Evolutionary conservation across 1,140 invertebrate genomes (phyloP), one percentile per base, ranked within the genome.

Genomic region (Notospermus geniculatus): DNA sequence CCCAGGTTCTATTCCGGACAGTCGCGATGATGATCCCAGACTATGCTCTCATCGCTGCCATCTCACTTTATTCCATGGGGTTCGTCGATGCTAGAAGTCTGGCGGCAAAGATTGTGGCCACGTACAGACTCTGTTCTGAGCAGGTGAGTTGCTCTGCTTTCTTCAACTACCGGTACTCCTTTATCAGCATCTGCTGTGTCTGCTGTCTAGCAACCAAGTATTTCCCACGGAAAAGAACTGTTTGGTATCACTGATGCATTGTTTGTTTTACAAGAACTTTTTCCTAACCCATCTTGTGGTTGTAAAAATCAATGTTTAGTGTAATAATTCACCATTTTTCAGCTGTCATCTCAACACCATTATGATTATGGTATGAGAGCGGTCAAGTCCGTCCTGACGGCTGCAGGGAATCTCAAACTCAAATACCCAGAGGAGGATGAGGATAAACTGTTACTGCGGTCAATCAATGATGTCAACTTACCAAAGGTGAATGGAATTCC

Each of bases 21-120:
- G 80, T 82, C 4, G 80, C 80, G 41, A 81, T 82, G 80, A 82
- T 82, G 80, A 78, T 82, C 19, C 80, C 80, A 11, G 80, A 82
- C 71, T 82, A 82, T 66, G 80, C 76, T 32, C 77, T 82, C 76
- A 82, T 82, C 65, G 80, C 72, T 15, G 80, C 81, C 62, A 82
- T 82, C 36, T 81, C 78, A 2, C 71, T 82, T 1, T 82, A 82
- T 63, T 80, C 80, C 13, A 82, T 80, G 79, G 80, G 80, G 13
- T 82, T 82, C 73, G 78, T 81, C 23, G 71, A 77, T 46, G 80
- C 80, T 15, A 39, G 77, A 9, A 75, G 73, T 60, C 72, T 82
- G 41, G 73, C 80, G 5, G 75, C 69, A 7, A 82, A 82, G 61
- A 82, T 82, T 68, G 80, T 82, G 1, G 80, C 79, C 23, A 81